These are phyloP conservation scores for Arion vulgaris DNA, from an alignment of 1,140 invertebrate species.

Conservation along the genomic window DNA sequence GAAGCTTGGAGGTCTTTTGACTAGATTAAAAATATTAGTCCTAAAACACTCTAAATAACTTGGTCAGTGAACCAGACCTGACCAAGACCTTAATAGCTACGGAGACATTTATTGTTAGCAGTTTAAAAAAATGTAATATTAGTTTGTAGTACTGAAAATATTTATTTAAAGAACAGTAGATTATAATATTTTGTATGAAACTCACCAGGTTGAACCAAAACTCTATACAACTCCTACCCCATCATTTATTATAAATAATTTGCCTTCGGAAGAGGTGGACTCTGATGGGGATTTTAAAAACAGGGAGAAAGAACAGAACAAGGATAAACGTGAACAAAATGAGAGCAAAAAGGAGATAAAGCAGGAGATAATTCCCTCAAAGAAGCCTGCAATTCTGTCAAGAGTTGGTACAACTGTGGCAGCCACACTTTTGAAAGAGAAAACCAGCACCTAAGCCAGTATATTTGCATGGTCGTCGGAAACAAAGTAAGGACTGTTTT, in stretches of 20 bases:
- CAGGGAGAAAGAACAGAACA: neutral
- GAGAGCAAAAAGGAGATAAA: slow-evolving; percentile 17
- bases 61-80: too few species aligned
- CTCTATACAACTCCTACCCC: slow-evolving; percentile 29
- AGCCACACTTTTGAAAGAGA: slow-evolving; percentile 51
- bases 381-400: slow-evolving; percentile 58
- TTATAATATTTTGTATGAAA: neutral
- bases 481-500: neutral
- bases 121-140: too few species aligned
- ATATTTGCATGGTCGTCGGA: slow-evolving; percentile 38
- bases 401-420: slow-evolving; percentile 53
- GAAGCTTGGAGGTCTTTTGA: too few species aligned
- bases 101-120: too few species aligned
- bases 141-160: too few species aligned
- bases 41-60: too few species aligned
- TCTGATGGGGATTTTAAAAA: neutral
- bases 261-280: slow-evolving; percentile 3
- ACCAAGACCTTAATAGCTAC: too few species aligned
- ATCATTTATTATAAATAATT: slow-evolving; percentile 12
- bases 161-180: too few species aligned
- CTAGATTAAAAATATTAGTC: too few species aligned
- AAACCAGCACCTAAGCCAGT: slow-evolving; percentile 50
- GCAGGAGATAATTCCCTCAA: neutral
- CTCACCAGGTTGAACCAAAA: slow-evolving; percentile 21
- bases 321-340: neutral